Base-by-base conservation (phyloP, 2,797 vertebrate species). In the Petrocephalus schoutedeni region DNA sequence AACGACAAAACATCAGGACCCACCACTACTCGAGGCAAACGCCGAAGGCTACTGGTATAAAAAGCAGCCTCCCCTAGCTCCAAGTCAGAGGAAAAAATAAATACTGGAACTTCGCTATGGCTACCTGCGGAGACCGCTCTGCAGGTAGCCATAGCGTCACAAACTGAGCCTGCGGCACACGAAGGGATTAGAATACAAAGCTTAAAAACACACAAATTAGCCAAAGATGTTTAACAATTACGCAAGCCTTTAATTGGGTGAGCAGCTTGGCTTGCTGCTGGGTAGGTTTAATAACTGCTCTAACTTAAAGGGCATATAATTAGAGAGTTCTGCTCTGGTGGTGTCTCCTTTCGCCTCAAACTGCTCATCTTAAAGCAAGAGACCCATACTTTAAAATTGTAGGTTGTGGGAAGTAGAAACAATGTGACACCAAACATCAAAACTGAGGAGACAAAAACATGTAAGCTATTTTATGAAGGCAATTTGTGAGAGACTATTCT, bases 221-320 rank as follows among this genome's bases (percentile, higher is more conserved):
- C 87, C 86, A 88, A 89, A 67, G 86, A 89, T 89, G 89, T 89
- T 91, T 41, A 91, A 89, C 91, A 91, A 90, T 91, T 89, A 84
- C 89, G 89, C 80, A 86, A 88, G 59, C 87, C 86, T 87, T 91
- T 85, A 87, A 88, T 89, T 32, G 88, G 88, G 77, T 67, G 80
- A 90, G 89, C 87, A 89, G 87, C 87, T 89, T 85, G 88, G 86
- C 82, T 67, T 56, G 85, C 87, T 87, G 88, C 88, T 88, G 64
- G 88, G 84, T 61, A 89, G 87, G 86, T 90, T 90, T 89, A 87
- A 87, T 87, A 90, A 91, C 87, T 21, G 58, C n/a, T n/a, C 85
- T 87, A n/a, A 51, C 53, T 49, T 87, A 57, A 83, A 88, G 16
- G 10, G 57, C 61, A 84, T 87, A 89, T 88, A 91, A 92, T 90